Conservation (phyloP, 2,797 vertebrate species). For the Stomatorhinus walkeri region DNA sequence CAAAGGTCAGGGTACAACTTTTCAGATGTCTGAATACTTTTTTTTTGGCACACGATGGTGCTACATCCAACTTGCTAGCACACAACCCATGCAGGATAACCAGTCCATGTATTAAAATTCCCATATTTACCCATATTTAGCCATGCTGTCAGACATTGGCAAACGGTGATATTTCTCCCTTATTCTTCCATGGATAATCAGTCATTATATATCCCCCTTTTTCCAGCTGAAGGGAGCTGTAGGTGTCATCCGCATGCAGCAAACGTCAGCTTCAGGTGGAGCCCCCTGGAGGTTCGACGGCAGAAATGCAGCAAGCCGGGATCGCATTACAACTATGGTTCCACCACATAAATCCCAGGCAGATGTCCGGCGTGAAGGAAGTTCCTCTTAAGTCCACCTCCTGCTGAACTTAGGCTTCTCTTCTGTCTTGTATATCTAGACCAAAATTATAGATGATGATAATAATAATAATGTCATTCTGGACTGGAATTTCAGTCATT, state of each 20-base stretch:
- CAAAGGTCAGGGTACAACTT: slow-evolving; percentile 57
- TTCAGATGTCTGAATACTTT: slow-evolving; percentile 22
- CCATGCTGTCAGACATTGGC: not conserved
- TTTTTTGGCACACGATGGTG: not conserved
- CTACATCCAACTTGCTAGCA: not conserved
- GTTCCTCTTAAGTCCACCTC: slow-evolving; percentile 62
- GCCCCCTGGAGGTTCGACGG: not conserved
- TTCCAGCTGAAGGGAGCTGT: not conserved
- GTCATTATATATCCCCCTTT: not conserved
- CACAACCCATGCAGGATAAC: not conserved
- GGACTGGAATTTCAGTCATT: slow-evolving; percentile 76
- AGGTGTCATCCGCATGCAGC: not conserved
- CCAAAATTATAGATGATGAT: slow-evolving; percentile 77
- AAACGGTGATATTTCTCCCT: not conserved
- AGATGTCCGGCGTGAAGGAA: slow-evolving; percentile 47
- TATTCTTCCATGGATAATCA: not conserved
- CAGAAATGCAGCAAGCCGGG: not conserved
- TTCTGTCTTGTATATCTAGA: slow-evolving; percentile 67
- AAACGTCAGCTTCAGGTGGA: not conserved
- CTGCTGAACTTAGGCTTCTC: slow-evolving; percentile 67
- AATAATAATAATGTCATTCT: slow-evolving; percentile 84
- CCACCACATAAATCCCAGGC: slow-evolving; percentile 42
- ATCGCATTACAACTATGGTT: slow-evolving; percentile 35
- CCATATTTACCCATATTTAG: not conserved
- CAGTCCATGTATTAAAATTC: not conserved